Conservation (phyloP, 2,888 invertebrate genomes). For the Nebria brevicollis region DNA sequence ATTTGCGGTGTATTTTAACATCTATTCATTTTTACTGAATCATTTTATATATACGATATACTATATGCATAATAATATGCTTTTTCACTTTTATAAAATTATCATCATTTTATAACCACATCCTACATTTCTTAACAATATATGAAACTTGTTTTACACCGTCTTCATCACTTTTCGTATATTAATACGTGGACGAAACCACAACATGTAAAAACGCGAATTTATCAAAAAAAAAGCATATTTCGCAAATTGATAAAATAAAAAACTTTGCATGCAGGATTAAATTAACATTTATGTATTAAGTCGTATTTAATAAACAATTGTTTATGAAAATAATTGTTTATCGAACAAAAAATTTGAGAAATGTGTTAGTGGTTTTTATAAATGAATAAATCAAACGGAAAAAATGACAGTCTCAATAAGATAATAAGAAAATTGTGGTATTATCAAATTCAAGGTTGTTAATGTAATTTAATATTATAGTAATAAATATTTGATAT, state of each 20-base stretch:
- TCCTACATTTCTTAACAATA: too few species aligned
- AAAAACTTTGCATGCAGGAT: too few species aligned
- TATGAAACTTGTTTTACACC: too few species aligned
- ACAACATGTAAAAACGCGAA: too few species aligned
- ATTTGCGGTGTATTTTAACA: not conserved
- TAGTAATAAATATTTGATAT: not conserved
- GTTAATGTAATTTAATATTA: not conserved
- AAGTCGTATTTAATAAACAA: too few species aligned
- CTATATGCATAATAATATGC: not conserved
- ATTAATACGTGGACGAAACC: too few species aligned
- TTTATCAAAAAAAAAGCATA: too few species aligned
- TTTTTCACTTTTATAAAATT: not conserved
- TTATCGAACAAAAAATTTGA: too few species aligned
- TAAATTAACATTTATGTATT: too few species aligned
- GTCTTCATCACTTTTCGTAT: too few species aligned
- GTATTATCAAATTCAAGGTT: not conserved
- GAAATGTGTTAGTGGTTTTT: not conserved
- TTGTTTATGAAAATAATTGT: too few species aligned
- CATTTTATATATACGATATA: not conserved
- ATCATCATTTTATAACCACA: not conserved
- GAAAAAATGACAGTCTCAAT: not conserved
- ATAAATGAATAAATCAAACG: not conserved
- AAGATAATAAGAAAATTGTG: not conserved
- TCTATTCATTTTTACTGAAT: not conserved
- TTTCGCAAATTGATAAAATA: too few species aligned